Base-by-base conservation (phyloP, 2,113 vertebrate species). In the Chlamydotis undulata region DNA sequence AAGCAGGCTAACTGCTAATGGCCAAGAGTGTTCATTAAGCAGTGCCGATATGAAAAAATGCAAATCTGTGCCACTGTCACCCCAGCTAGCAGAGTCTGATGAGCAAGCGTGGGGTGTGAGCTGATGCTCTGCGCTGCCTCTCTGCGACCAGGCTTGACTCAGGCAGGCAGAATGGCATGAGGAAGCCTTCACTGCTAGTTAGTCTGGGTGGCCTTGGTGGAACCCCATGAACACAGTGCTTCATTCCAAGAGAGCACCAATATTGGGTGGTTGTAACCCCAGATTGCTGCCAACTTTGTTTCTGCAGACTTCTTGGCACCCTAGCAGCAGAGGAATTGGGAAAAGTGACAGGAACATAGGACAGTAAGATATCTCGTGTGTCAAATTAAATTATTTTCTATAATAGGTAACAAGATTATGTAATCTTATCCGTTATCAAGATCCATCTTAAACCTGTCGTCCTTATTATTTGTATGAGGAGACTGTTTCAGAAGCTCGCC, bases 211-310 rank as follows among this genome's bases (percentile, higher is more conserved):
- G 47, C 64, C 45, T 43, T 80, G 74, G 60, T 89, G 71, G 59
- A 73, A 59, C 74, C 49, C 33, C 35, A 4, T 0, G 4, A 17
- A 10, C 1, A 0, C 0, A 5, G 69, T 45, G 28, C 79, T 28
- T 43, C 73, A 82, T 71, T 78, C 43, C 64, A 57, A 80, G 75
- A 63, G 55, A 82, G 61, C 70, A 50, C 64, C 85, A 45, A 4
- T 63, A 41, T 0, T 0, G 15, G 45, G 50, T 0, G 3, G 41
- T 53, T 82, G 47, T 53, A 8, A 87, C 33, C 52, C 23, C 65
- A 92, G 80, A 4, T 45, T 92, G 49, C 75, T 97, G 91, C 83
- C 88, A 95, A 4, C 29, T 79, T 95, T 82, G 88, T 91, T 70
- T 43, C 90, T 95, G 82, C 68, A 76, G 77, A 60, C 90, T 71